phyloP scores from a whole-genome alignment of 1,140 invertebrate species.

The Pinna nobilis region DNA sequence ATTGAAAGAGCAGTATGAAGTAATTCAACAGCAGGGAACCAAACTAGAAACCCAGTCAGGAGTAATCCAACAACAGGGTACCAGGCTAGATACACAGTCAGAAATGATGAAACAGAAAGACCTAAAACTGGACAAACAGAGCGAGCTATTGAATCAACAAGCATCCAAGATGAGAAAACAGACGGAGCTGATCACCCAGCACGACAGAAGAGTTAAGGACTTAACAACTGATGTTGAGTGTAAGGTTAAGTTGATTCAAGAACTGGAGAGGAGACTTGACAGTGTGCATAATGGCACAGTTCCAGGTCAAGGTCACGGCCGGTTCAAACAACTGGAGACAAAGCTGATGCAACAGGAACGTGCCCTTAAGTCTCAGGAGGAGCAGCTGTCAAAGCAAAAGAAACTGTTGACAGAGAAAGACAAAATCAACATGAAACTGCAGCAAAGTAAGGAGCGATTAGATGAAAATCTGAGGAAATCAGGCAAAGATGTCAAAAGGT shows the following conservation, averaged over 20 bases:
- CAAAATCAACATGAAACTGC: slow-evolving; percentile 33
- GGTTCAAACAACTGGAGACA: neutral
- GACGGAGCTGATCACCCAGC: slow-evolving; percentile 15
- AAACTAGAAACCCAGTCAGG: too few relatives aligned
- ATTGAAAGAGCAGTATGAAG: slow-evolving; percentile 38
- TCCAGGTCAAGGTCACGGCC: neutral
- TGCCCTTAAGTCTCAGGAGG: slow-evolving; percentile 7
- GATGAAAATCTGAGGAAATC: slow-evolving; percentile 46
- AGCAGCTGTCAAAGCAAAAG: slow-evolving; percentile 29
- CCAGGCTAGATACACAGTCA: neutral
- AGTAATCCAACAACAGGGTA: too few relatives aligned
- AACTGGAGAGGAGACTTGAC: neutral
- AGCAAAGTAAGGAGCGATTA: slow-evolving; percentile 17
- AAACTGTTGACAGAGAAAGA: slow-evolving; percentile 17
- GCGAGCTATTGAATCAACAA: slow-evolving; percentile 9
- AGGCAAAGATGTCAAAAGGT: slow-evolving; percentile 48
- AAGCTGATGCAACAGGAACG: slow-evolving; percentile 25
- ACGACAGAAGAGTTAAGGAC: neutral
- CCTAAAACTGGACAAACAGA: neutral
- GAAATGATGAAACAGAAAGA: too few relatives aligned
- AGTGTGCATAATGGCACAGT: neutral
- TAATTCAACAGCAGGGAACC: slow-evolving; percentile 35
- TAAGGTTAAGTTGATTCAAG: neutral
- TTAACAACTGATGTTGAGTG: slow-evolving; percentile 15
- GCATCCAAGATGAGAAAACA: slow-evolving; percentile 11